Evolutionary conservation across 2,797 vertebrate species (phyloP).

Genomic region (Gymnocypris eckloni): DNA sequence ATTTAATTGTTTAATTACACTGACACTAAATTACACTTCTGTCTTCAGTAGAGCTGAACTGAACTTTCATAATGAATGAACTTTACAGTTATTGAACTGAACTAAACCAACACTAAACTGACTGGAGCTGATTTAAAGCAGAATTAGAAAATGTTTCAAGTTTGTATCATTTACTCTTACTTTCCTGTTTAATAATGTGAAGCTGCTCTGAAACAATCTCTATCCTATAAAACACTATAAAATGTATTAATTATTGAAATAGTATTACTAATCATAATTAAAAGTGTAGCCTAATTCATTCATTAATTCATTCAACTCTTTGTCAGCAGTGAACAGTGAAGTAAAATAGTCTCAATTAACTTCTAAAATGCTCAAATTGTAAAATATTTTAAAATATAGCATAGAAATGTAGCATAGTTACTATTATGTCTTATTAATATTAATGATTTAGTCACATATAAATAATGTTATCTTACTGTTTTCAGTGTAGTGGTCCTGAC

Average conservation of each 20-base stretch:
- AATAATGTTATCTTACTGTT: constrained; percentile 23
- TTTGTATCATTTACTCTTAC: not conserved
- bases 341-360: not conserved
- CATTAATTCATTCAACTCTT: not conserved
- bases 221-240: not conserved
- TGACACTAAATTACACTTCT: not conserved
- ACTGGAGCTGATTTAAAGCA: not conserved
- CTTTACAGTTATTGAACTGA: not conserved
- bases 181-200: not conserved
- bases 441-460: not conserved
- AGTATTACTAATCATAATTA: not conserved
- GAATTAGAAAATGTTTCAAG: not conserved
- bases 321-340: not conserved
- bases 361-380: not conserved
- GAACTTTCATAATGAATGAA: not conserved
- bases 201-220: not conserved
- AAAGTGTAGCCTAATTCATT: not conserved
- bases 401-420: not conserved
- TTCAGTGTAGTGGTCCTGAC: constrained; percentile 20
- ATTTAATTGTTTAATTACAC: not conserved
- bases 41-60: not conserved
- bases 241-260: not conserved
- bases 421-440: not conserved
- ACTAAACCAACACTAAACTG: not conserved
- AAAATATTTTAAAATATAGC: not conserved